Evolutionary conservation across 2,113 vertebrate genomes (phyloP).

Genomic region (Neolamprologus cancellatus): DNA sequence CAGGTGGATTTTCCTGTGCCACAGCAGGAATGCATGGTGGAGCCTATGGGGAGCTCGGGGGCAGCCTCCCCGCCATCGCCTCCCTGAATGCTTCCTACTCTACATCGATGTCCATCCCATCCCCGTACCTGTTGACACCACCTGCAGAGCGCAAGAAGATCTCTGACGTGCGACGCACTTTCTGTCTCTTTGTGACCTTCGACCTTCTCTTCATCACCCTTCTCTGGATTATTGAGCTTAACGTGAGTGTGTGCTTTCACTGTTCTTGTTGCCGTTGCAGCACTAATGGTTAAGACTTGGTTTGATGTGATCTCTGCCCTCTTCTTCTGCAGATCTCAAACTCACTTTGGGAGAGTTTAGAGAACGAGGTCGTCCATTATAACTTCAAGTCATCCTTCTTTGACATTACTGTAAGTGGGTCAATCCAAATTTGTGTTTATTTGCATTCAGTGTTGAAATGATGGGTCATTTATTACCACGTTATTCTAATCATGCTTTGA

Average conservation of each 20-base stretch:
- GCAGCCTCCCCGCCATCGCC: constrained; percentile 84
- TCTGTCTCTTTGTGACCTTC: constrained; percentile 98
- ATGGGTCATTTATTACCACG: not conserved
- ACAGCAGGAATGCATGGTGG: constrained; percentile 63
- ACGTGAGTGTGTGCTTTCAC: constrained; percentile 62
- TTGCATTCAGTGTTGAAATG: not conserved
- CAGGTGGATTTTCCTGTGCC: constrained; percentile 2
- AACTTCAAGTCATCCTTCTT: constrained; percentile 87
- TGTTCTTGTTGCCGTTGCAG: not conserved
- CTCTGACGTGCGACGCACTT: constrained; percentile 95
- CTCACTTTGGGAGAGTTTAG: constrained; percentile 77
- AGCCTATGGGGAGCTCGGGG: constrained; percentile 77
- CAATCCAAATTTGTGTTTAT: not conserved
- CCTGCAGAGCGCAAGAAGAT: constrained; percentile 75
- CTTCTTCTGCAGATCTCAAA: constrained; percentile 72
- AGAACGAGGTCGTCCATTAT: constrained; percentile 81
- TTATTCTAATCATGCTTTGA: not conserved
- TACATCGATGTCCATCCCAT: constrained; percentile 73
- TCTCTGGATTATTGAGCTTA: constrained; percentile 97
- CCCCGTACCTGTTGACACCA: constrained; percentile 59
- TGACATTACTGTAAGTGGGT: constrained; percentile 91
- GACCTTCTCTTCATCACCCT: constrained; percentile 94
- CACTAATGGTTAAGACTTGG: not conserved
- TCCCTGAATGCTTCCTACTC: constrained; percentile 84
- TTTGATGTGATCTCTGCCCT: not conserved